Percentiles rank a stretch among this genome's conserved stretches.
phyloP scores from a whole-genome alignment of 92 coral and sea anemone genomes.

The Siderastrea siderea region DNA sequence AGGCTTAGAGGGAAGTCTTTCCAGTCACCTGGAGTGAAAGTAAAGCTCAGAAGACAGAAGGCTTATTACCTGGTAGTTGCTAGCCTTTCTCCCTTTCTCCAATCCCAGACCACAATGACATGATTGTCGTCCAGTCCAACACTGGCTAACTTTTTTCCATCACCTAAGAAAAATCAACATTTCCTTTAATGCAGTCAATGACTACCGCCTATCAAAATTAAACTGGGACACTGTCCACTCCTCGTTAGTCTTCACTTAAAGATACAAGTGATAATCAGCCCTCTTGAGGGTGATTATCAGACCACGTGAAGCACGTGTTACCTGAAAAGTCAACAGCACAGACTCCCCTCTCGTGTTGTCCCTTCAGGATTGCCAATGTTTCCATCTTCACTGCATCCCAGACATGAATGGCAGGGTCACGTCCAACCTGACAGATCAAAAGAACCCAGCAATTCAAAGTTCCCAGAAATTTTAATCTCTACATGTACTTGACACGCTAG shows the following conservation, averaged over 20 bases:
- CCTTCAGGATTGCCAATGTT: constrained; percentile 90
- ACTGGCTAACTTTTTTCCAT: constrained; percentile 97
- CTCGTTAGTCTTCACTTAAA: background rate
- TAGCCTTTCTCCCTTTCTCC: constrained; percentile 97
- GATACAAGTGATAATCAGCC: background rate
- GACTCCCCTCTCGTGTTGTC: constrained; percentile 96
- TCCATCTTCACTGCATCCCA: constrained; percentile 97
- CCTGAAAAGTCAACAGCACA: constrained; percentile 99
- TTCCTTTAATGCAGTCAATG: background rate
- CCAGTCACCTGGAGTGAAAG: background rate
- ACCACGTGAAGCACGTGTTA: background rate
- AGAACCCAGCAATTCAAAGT: background rate
- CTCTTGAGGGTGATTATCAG: no score
- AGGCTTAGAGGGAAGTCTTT: background rate
- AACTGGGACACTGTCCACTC: background rate
- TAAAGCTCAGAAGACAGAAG: background rate
- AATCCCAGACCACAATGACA: constrained; percentile 97
- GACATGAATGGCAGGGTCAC: constrained; percentile 95
- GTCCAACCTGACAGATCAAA: constrained; percentile 81
- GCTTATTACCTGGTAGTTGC: constrained; percentile 91
- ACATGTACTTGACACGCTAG: no score
- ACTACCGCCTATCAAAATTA: no score
- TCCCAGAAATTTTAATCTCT: no score
- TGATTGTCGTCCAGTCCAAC: constrained; percentile 98
- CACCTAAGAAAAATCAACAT: constrained; percentile 61